phyloP scores from a whole-genome alignment of 2,888 invertebrate species.

The Leptinotarsa tumamoca region DNA sequence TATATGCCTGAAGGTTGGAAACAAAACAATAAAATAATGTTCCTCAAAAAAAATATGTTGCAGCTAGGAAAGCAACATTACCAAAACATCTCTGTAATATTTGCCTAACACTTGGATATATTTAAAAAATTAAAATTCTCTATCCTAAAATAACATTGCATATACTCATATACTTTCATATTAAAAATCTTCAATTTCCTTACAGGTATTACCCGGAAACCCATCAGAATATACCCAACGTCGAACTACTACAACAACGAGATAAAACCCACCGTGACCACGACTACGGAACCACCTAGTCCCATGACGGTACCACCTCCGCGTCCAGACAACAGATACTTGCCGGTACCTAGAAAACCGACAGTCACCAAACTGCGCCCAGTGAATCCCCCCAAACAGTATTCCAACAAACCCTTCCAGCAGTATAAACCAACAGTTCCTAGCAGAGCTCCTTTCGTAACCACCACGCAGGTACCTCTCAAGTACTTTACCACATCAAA shows the following conservation, averaged over 20 bases:
- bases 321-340: conserved; percentile 37
- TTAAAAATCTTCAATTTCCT: neutral
- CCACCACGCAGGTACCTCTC: conserved; percentile 74
- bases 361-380: conserved; percentile 63
- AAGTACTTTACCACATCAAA: conserved; percentile 73
- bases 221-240: conserved; percentile 50
- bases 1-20: too few species aligned
- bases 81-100: too few species aligned
- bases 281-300: conserved; percentile 61
- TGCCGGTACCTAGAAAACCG: conserved; percentile 44
- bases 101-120: too few species aligned
- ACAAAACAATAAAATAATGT: too few species aligned
- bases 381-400: conserved; percentile 60
- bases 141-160: too few species aligned
- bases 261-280: conserved; percentile 56
- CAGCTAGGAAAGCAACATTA: too few species aligned
- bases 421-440: conserved; percentile 65
- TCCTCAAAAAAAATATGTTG: too few species aligned
- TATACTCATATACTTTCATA: too few species aligned
- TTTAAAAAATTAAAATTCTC: too few species aligned
- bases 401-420: conserved; percentile 69
- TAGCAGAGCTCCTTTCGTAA: conserved; percentile 63
- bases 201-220: conserved; percentile 41
- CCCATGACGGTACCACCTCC: conserved; percentile 65
- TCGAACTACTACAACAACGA: conserved; percentile 53